phyloP scores from a whole-genome alignment of 2,797 vertebrate genomes.

The Cryptoprocta ferox region DNA sequence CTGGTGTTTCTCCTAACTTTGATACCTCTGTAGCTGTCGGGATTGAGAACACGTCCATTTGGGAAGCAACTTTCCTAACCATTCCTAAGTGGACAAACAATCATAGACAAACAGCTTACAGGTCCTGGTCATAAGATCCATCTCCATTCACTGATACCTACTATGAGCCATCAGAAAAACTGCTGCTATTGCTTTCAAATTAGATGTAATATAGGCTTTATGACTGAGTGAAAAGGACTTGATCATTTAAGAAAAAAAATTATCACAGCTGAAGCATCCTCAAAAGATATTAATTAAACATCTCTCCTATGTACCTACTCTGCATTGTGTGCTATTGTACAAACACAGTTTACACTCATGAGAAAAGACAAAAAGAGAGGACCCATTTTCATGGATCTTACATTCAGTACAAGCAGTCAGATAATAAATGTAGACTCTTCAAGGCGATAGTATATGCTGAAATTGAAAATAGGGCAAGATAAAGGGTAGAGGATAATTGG shows the following conservation, averaged over 20 bases:
- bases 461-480: neutral
- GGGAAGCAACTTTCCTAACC: conserved; percentile 3
- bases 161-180: neutral
- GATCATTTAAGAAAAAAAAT: neutral
- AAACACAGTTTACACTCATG: neutral
- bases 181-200: neutral
- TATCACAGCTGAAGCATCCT: neutral
- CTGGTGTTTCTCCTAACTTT: conserved; percentile 33
- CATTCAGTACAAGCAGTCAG: neutral
- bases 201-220: neutral
- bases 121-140: neutral
- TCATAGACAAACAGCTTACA: neutral
- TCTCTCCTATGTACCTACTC: neutral
- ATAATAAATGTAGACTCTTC: neutral
- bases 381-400: neutral
- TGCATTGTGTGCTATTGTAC: neutral
- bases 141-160: neutral
- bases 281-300: neutral
- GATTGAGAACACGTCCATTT: neutral
- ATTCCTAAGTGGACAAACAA: neutral
- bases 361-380: neutral
- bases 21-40: conserved; percentile 25
- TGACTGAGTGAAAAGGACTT: neutral
- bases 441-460: neutral
- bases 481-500: neutral